Percentiles rank a stretch among this genome's conserved stretches.
Evolutionary conservation across 2,113 vertebrate species (phyloP).

Genomic region (Microcebus griseorufus): DNA sequence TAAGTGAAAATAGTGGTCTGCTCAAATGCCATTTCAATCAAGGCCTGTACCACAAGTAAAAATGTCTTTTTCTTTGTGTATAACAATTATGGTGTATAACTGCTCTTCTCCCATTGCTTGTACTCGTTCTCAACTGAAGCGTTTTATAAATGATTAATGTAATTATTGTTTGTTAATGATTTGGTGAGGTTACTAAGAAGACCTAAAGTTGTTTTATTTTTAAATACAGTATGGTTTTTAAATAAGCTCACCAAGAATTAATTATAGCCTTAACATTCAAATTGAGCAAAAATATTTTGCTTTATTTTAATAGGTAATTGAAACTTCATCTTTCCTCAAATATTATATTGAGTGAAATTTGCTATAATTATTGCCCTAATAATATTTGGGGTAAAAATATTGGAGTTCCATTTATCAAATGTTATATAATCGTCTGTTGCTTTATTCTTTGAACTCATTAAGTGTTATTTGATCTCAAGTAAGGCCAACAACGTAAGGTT

Average conservation of each 20-base stretch:
- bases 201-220: not conserved
- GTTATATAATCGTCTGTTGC: not conserved
- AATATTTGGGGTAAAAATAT: not conserved
- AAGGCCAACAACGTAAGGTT: not conserved
- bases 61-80: not conserved
- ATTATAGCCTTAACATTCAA: not conserved
- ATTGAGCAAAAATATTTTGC: not conserved
- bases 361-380: not conserved
- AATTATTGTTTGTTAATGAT: not conserved
- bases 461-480: not conserved
- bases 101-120: not conserved
- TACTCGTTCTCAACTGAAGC: not conserved
- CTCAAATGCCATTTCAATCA: not conserved
- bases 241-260: not conserved
- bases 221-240: not conserved
- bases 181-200: not conserved
- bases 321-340: not conserved
- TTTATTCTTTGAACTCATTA: not conserved
- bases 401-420: not conserved
- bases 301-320: not conserved
- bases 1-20: slow-evolving; percentile 18
- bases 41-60: not conserved
- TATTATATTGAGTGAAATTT: not conserved
- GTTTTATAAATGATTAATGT: not conserved
- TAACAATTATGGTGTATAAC: not conserved